Evolutionary conservation across 2,113 vertebrate species (phyloP), one percentile per base, ranked within the genome.

Genomic region (Paraplagusia blochii): DNA sequence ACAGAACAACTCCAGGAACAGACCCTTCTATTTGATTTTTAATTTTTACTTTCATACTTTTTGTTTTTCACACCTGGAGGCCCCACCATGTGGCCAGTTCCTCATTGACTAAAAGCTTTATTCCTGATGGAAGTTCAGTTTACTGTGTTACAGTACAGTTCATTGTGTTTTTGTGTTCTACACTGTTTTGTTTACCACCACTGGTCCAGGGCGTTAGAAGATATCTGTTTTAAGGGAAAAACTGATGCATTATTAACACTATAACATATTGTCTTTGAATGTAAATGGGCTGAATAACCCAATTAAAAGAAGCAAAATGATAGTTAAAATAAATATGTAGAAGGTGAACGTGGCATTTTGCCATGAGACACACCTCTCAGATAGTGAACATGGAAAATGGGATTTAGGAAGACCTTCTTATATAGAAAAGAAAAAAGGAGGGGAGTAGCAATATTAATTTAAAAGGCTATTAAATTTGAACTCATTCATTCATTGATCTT

Each of bases 401-500:
- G 43, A 1, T 15, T 44, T 16, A 44, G n/a, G 9, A 44, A 43
- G 5, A 43, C 42, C 42, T 43, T 43, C 42, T 4, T 43, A 3
- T 43, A 43, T 43, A 43, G 8, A 8, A 43, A n/a, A 43, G 42
- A n/a, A 43, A 43, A 43, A 43, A 43, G 42, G 8, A 43, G 42
- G 39, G 39, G 42, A 43, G 42, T 43, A 43, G 42, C 42, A n/a
- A 43, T 43, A 43, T 43, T 43, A n/a, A 43, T n/a, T n/a, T 43
- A 12, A 43, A 43, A 43, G 5, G 42, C 42, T n/a, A 8, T 43
- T 8, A 9, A 43, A 43, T 43, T 43, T 8, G n/a, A n/a, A n/a
- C n/a, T n/a, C n/a, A n/a, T n/a, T n/a, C n/a, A n/a, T n/a, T n/a
- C n/a, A n/a, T n/a, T n/a, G n/a, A n/a, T n/a, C n/a, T n/a, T n/a